Conservation (phyloP, 1,140 invertebrate genomes). For the Vanessa atalanta region DNA sequence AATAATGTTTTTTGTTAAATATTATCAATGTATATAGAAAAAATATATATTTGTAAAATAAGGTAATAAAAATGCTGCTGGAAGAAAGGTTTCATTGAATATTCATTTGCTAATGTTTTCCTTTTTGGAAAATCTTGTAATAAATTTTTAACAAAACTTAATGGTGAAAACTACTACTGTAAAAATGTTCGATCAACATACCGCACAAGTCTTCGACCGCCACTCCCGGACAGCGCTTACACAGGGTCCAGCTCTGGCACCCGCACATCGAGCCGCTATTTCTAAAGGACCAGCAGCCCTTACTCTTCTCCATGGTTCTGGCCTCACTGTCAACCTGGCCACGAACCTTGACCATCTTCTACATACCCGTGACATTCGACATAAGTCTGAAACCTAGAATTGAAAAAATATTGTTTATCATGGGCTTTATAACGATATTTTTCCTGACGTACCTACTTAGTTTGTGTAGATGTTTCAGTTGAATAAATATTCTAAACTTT, state of each 20-base stretch:
- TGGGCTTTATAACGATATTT: not conserved
- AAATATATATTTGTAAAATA: no score
- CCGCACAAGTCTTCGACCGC: conserved; percentile 64
- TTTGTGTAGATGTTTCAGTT: no score
- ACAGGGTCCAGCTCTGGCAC: conserved; percentile 64
- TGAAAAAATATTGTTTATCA: not conserved
- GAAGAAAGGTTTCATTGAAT: no score
- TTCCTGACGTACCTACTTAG: no score
- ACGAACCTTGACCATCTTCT: conserved; percentile 90
- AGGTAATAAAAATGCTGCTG: no score
- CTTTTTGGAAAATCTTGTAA: no score
- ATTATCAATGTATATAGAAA: no score
- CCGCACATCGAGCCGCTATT: conserved; percentile 63
- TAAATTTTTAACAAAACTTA: no score
- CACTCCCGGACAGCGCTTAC: conserved; percentile 66
- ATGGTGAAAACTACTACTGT: no score
- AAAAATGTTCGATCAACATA: conserved; percentile 32
- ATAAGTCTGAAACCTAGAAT: conserved; percentile 87
- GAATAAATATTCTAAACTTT: no score
- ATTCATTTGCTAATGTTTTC: no score
- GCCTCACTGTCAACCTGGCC: conserved; percentile 54
- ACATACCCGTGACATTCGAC: conserved; percentile 90
- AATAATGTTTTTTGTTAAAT: no score
- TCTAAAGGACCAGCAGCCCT: conserved; percentile 63
- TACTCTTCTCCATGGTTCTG: conserved; percentile 66